A percentile compares a stretch with the other conserved stretches of the same genome.
These are phyloP conservation scores for Andrena haemorrhoa DNA, from an alignment of 2,888 invertebrate species.

Conservation along the genomic window DNA sequence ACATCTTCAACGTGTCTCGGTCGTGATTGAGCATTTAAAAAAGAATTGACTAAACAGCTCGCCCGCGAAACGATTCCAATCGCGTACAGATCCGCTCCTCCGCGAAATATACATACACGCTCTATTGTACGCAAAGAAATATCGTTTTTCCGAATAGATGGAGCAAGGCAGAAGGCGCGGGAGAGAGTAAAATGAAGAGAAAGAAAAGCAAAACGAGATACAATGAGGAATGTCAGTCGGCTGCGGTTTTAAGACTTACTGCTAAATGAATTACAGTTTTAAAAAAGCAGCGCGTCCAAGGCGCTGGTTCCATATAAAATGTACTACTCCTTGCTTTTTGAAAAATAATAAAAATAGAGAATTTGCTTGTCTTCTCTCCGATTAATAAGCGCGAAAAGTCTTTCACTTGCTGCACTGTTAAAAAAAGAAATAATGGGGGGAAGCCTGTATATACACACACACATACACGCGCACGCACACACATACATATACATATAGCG, in stretches of 20 bases:
- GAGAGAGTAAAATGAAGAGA: neutral
- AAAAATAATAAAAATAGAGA: slow-evolving; percentile 61
- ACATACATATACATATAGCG: neutral
- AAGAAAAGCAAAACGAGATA: slow-evolving; percentile 23
- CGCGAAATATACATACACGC: neutral
- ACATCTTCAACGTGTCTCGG: slow-evolving; percentile 21
- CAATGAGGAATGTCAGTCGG: slow-evolving; percentile 41
- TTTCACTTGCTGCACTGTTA: neutral
- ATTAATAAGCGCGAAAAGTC: slow-evolving; percentile 20
- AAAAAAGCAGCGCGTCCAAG: slow-evolving; percentile 44
- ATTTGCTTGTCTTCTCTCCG: slow-evolving; percentile 37
- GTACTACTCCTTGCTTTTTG: slow-evolving; percentile 7
- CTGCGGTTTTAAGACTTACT: slow-evolving; percentile 59
- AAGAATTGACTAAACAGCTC: slow-evolving; percentile 29
- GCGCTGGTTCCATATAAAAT: slow-evolving; percentile 56
- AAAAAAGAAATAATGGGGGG: slow-evolving; percentile 17
- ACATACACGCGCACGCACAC: neutral
- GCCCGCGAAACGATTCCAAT: slow-evolving; percentile 16
- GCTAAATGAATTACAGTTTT: slow-evolving; percentile 55
- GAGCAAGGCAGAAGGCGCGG: neutral
- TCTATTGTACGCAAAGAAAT: neutral
- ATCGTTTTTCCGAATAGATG: neutral
- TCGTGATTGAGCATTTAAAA: slow-evolving; percentile 40
- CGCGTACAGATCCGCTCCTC: slow-evolving; percentile 40
- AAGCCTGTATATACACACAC: slow-evolving; percentile 4